Evolutionary conservation across 1,140 invertebrate species (phyloP), one percentile per base, ranked within the genome.

Genomic region (Cheumatopsyche charites): DNA sequence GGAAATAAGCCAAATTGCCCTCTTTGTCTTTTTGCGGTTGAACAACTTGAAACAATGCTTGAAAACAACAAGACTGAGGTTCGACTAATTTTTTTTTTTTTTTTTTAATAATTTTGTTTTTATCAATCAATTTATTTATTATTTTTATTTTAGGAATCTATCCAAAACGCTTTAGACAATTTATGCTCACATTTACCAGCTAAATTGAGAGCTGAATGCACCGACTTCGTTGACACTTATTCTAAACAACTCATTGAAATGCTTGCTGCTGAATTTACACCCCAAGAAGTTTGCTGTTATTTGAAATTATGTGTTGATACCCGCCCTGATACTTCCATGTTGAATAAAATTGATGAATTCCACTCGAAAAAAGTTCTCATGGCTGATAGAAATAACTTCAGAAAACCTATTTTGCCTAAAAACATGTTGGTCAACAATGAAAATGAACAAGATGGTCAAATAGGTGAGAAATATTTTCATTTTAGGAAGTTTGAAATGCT

Each of bases 21-120:
- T n/a, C 80, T 94, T 1, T 96, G 94, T 79, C 82, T 94, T 19
- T 89, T 94, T 77, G 92, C 92, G 15, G 87, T 95, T 11, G 86
- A 89, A 73, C 87, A 91, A 79, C 77, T 92, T 52, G 86, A 92
- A 76, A 81, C 87, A 23, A 86, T 88, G 77, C 84, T 94, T 1
- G 88, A 88, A 77, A 83, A 90, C 55, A 88, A 93, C 71, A 89
- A 85, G 76, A 91, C 89, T 26, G 88, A 92, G 86, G 91, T 91
- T 82, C 78, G 75, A 77, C 73, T 62, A 26, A 76, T 72, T 66
- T 67, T 26, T 45, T 21, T 49, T 67, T 72, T 47, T 21, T 55
- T 21, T 62, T 63, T 65, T 45, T 67, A n/a, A 23, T 7, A 19
- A 7, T 67, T 67, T 13, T 17, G 26, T 29, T 62, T 15, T 7